Evolutionary conservation across 2,888 invertebrate genomes (phyloP), one percentile per base, ranked within the genome.

Genomic region (Drosophila gaucha): DNA sequence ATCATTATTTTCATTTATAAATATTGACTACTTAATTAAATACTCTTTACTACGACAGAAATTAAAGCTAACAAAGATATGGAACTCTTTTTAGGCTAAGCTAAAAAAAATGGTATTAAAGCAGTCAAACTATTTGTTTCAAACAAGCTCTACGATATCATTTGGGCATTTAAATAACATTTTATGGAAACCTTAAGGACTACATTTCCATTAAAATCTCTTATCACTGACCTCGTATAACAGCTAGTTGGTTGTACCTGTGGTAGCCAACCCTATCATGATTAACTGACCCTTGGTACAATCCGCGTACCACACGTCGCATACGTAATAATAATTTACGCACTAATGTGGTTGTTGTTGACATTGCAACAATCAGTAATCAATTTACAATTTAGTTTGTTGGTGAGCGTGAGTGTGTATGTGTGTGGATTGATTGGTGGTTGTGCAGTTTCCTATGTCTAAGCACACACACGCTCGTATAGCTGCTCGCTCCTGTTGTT

Each of bases 311-410:
- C 66, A 52, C 77, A 63, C 54, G 67, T 59, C 62, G 77, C 54
- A 75, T 80, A 51, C 65, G 67, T 59, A 78, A 69, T 87, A 65
- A 82, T 77, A 83, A 72, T 76, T 69, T 59, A 62, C 71, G 64
- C 60, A 57, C 50, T 28, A 24, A 49, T 31, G 36, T 35, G 26
- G 46, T 31, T 52, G 62, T 39, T 68, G 55, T 8, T 26, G 26
- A 46, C 63, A 64, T 65, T 50, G 28, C 47, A 52, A 49, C 52
- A 65, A 83, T 83, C 83, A 83, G 86, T 79, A 83, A 83, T 79
- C 67, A 77, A 86, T 79, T 86, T 86, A 47, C 65, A 70, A 74
- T 74, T 79, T 74, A 41, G 67, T 50, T 60, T 59, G 57, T 62
- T 43, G 28, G 2, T 36, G 1, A n/a, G 22, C 14, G 1, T 38